Percentiles rank a stretch among this genome's conserved stretches.
Evolutionary conservation across 2,888 invertebrate genomes (phyloP).

Genomic region (Dolomedes plantarius): DNA sequence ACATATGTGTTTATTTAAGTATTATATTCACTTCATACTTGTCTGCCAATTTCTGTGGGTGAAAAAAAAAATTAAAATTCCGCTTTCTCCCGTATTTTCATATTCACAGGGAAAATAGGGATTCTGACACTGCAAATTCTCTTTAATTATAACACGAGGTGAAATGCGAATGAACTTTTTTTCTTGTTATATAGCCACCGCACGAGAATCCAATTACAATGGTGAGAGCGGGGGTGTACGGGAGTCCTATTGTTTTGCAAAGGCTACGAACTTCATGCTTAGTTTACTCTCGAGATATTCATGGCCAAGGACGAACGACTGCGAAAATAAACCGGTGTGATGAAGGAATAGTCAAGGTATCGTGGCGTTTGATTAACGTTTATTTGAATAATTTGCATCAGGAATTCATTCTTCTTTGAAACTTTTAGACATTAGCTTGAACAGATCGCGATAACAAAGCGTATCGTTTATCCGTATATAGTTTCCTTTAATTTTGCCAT

Average conservation of each 20-base stretch:
- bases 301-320: neutral
- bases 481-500: too few relatives aligned
- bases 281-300: conserved; percentile 1
- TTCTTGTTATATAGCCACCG: neutral
- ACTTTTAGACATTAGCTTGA: too few relatives aligned
- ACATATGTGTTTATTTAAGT: too few relatives aligned
- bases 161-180: conserved; percentile 15
- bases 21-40: too few relatives aligned
- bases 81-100: too few relatives aligned
- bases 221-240: neutral
- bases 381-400: neutral
- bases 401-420: neutral
- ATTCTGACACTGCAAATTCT: too few relatives aligned
- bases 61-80: too few relatives aligned
- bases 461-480: too few relatives aligned
- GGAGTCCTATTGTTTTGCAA: neutral
- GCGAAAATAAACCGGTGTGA: neutral
- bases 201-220: neutral
- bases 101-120: too few relatives aligned
- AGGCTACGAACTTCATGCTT: conserved; percentile 16
- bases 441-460: too few relatives aligned
- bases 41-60: too few relatives aligned
- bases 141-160: too few relatives aligned
- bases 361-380: neutral
- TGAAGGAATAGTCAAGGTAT: neutral